Percentiles rank a stretch among this genome's conserved stretches.
Evolutionary conservation across 2,113 vertebrate genomes (phyloP).

Genomic region (Cinclus cinclus): DNA sequence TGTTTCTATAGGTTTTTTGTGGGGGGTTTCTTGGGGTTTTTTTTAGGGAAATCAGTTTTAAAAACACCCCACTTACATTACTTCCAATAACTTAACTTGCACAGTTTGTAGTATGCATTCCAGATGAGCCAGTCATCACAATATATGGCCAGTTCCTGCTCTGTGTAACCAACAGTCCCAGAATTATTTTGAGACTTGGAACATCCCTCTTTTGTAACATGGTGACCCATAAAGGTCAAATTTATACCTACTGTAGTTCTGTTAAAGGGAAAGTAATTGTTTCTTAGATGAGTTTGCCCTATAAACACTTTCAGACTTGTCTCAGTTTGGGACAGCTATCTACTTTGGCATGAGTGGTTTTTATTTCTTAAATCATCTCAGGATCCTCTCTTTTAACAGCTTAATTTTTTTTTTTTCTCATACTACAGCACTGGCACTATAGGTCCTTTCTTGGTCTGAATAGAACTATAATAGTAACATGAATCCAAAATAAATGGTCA

Average conservation of each 20-base stretch:
- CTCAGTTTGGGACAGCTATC: not conserved
- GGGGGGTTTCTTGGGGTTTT: not conserved
- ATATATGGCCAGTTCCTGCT: not conserved
- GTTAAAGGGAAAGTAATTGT: not conserved
- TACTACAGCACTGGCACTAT: not conserved
- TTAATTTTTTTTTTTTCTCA: not conserved
- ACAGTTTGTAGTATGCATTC: not conserved
- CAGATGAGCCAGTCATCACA: not conserved
- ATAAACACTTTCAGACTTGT: not conserved
- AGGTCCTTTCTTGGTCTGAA: not conserved
- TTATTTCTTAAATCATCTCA: not conserved
- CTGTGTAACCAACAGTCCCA: not conserved
- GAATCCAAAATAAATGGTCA: conserved; percentile 25
- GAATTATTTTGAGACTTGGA: not conserved
- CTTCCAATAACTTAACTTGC: not conserved
- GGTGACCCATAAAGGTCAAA: not conserved
- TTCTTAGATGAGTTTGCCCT: not conserved
- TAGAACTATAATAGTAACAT: not conserved
- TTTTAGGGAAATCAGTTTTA: not conserved
- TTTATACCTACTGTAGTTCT: not conserved
- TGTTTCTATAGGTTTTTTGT: not conserved
- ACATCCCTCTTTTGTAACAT: not conserved
- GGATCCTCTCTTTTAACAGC: not conserved
- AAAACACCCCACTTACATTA: not conserved
- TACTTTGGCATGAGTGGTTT: not conserved